Conservation (phyloP, 2,797 vertebrate genomes). For the Lutjanus campechanus region DNA sequence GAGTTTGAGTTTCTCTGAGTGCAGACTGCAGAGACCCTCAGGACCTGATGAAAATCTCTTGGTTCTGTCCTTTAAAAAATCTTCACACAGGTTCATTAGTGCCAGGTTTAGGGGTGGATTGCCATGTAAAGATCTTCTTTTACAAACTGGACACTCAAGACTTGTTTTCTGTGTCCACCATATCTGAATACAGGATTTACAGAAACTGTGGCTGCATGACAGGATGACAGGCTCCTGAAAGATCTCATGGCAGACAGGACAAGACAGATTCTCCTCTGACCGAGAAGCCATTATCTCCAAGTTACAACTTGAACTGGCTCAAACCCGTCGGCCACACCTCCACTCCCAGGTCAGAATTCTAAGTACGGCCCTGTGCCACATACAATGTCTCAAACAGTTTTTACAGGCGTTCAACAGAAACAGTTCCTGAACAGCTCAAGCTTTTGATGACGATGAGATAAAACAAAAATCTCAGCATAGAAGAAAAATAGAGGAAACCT, state of each 20-base stretch:
- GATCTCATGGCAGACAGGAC: not conserved
- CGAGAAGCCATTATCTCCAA: not conserved
- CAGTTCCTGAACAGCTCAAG: too few species aligned
- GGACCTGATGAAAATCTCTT: not conserved
- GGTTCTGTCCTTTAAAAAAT: not conserved
- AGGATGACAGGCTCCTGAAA: not conserved
- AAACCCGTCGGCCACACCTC: too few species aligned
- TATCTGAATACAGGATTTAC: not conserved
- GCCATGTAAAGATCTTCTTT: not conserved
- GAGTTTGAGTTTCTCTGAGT: not conserved
- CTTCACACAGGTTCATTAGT: constrained; percentile 7
- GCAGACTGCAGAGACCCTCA: not conserved
- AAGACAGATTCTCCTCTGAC: not conserved
- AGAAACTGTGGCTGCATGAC: constrained; percentile 12
- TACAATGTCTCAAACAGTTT: too few species aligned
- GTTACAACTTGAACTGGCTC: too few species aligned
- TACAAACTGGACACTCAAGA: not conserved
- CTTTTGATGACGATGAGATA: too few species aligned
- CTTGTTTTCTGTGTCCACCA: not conserved
- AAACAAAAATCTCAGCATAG: not conserved
- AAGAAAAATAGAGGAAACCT: not conserved
- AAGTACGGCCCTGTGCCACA: too few species aligned
- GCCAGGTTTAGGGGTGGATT: not conserved
- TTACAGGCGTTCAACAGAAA: too few species aligned
- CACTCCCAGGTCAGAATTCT: too few species aligned